A percentile compares a stretch with the other conserved stretches of the same genome.
Evolutionary conservation across 2,113 vertebrate species (phyloP).

Genomic region (Melanotaenia duboulayi): DNA sequence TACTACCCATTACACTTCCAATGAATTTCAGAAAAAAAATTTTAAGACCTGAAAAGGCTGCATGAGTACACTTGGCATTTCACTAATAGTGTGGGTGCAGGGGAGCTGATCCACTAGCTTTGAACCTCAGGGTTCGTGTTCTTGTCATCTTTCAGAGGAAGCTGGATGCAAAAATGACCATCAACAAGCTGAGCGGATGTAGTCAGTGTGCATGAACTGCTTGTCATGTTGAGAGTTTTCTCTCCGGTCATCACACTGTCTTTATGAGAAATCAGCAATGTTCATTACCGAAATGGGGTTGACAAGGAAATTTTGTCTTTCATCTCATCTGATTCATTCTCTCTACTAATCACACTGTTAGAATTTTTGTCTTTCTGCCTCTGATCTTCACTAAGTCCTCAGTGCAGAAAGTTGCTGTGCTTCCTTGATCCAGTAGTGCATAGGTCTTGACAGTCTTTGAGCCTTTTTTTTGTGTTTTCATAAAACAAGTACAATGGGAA

Average conservation of each 20-base stretch:
- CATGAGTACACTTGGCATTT: too few relatives aligned
- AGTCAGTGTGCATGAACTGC: not conserved
- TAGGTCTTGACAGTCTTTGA: not conserved
- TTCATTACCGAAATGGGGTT: not conserved
- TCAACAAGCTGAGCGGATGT: not conserved
- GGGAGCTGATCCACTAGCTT: too few relatives aligned
- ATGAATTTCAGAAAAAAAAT: too few relatives aligned
- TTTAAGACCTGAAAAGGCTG: too few relatives aligned
- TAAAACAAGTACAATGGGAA: not conserved
- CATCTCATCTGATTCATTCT: too few relatives aligned
- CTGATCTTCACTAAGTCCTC: not conserved
- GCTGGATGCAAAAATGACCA: not conserved
- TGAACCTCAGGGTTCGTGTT: too few relatives aligned
- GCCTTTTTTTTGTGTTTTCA: not conserved
- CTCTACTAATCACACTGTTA: too few relatives aligned
- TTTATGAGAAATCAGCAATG: not conserved
- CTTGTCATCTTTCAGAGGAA: not conserved
- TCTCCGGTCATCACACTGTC: not conserved
- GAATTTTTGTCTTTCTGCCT: not conserved
- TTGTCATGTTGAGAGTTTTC: slow-evolving; percentile 1
- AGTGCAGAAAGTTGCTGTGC: slow-evolving; percentile 5
- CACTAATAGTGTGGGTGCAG: too few relatives aligned
- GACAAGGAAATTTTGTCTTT: not conserved
- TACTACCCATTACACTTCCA: too few relatives aligned
- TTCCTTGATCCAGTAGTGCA: slow-evolving; percentile 12